Evolutionary conservation across 2,113 vertebrate species (phyloP).

Genomic region (Neomonachus schauinslandi): DNA sequence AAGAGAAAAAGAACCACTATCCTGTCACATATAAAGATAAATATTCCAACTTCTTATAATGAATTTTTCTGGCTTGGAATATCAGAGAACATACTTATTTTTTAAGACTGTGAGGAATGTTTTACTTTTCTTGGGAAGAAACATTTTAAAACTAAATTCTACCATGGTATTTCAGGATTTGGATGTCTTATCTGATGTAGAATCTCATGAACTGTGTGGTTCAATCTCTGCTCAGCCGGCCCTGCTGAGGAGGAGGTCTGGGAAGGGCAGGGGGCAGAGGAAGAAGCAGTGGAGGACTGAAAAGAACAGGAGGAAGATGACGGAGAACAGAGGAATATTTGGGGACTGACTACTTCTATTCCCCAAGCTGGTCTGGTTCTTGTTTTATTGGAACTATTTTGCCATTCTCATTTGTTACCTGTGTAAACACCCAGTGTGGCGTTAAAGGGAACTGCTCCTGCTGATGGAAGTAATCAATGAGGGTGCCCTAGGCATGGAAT

Average conservation of each 20-base stretch:
- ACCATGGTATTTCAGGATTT: slow-evolving; percentile 30
- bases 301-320: neutral
- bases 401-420: slow-evolving; percentile 63
- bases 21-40: neutral
- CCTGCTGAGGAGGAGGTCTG: neutral
- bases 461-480: slow-evolving; percentile 77
- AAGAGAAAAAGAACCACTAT: neutral
- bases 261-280: neutral
- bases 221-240: neutral
- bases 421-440: slow-evolving; percentile 65
- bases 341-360: neutral
- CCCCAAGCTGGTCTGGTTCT: neutral
- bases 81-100: neutral
- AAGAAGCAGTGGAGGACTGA: neutral
- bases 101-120: neutral
- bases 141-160: neutral
- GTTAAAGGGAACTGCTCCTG: slow-evolving; percentile 73
- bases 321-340: neutral
- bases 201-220: neutral
- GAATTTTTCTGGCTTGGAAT: slow-evolving; percentile 17
- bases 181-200: neutral
- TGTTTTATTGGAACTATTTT: slow-evolving; percentile 69
- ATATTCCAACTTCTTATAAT: slow-evolving; percentile 7
- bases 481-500: slow-evolving; percentile 70
- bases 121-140: slow-evolving; percentile 29